These are phyloP conservation scores for Lycia hirtaria DNA, from an alignment of 2,888 invertebrate species.

Conservation along the genomic window DNA sequence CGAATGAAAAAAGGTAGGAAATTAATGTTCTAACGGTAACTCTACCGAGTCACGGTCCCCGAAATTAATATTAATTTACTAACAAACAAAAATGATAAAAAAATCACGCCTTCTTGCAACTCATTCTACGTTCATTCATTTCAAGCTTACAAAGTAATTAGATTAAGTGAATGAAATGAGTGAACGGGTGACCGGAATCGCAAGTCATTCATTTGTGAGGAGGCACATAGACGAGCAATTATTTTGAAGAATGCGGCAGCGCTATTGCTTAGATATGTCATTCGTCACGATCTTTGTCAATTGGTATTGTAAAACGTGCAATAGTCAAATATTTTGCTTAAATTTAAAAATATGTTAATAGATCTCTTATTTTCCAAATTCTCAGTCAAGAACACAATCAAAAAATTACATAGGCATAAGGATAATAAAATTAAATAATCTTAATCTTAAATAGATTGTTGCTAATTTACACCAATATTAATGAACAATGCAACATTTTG, in stretches of 20 bases:
- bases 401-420: too few relatives aligned
- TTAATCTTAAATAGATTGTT: too few relatives aligned
- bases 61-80: constrained; percentile 29
- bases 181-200: constrained; percentile 43
- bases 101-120: constrained; percentile 50
- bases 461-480: too few relatives aligned
- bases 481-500: neutral
- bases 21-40: constrained; percentile 3
- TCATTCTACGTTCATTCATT: constrained; percentile 64
- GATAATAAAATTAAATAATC: too few relatives aligned
- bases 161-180: constrained; percentile 58
- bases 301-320: too few relatives aligned
- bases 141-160: constrained; percentile 57
- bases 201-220: constrained; percentile 57
- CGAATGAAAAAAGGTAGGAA: constrained; percentile 1
- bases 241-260: neutral
- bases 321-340: too few relatives aligned
- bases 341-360: too few relatives aligned
- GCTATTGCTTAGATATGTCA: neutral
- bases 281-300: neutral
- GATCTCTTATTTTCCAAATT: too few relatives aligned
- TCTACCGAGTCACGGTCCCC: neutral
- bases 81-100: constrained; percentile 40
- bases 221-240: neutral
- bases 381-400: too few relatives aligned